These are phyloP conservation scores for Halisarca cf. caerulea DNA, from an alignment of 37 sponge, comb jelly and placozoan genomes.

Conservation along the genomic window DNA sequence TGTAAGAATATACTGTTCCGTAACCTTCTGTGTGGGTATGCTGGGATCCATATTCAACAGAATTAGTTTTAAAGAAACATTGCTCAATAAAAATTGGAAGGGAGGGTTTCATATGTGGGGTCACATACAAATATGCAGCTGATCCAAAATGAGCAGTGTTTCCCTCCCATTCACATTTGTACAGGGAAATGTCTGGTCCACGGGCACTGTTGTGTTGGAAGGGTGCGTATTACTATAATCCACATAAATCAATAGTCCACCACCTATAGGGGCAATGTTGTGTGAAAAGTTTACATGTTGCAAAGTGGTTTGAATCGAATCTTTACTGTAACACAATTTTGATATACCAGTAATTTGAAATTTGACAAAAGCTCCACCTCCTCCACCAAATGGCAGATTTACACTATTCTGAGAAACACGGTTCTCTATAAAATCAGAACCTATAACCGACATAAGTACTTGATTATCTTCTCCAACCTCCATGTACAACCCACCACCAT, in stretches of 20 bases:
- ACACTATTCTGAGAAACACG: not conserved
- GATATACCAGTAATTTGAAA: no score
- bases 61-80: no score
- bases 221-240: no score
- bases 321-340: no score
- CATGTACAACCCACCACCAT: slow-evolving; percentile 14
- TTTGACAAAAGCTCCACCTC: not conserved
- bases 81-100: no score
- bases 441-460: not conserved
- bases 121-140: not conserved
- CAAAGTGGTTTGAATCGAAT: no score
- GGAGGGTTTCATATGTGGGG: no score
- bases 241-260: not conserved
- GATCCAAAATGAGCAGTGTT: slow-evolving; percentile 12
- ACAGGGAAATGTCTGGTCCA: no score
- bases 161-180: no score
- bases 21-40: not conserved
- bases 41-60: no score
- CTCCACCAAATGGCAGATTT: not conserved
- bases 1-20: not conserved
- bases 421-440: not conserved
- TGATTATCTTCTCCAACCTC: slow-evolving; percentile 24
- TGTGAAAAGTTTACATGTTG: not conserved
- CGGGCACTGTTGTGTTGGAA: no score
- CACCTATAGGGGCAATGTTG: not conserved